These are phyloP conservation scores for Drosophila melanocephala DNA, from an alignment of 2,888 invertebrate species.

Conservation along the genomic window DNA sequence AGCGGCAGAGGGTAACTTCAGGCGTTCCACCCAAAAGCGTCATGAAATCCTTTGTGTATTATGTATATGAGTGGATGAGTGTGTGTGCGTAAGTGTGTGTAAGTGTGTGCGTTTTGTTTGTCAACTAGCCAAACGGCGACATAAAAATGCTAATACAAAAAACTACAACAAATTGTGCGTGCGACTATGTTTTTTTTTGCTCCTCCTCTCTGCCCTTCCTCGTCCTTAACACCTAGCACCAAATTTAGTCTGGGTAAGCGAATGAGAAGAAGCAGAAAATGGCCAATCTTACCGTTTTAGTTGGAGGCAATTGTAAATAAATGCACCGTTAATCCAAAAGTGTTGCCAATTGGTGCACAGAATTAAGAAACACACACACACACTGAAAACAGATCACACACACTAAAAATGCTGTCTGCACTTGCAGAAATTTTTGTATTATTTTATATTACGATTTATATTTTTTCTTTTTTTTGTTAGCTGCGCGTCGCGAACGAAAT, in stretches of 20 bases:
- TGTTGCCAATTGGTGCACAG: conserved; percentile 35
- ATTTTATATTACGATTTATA: conserved; percentile 60
- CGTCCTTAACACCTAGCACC: conserved; percentile 41
- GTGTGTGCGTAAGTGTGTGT: conserved; percentile 29
- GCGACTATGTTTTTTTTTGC: conserved; percentile 19
- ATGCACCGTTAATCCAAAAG: conserved; percentile 69
- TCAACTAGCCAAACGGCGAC: conserved; percentile 68
- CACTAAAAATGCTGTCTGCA: conserved; percentile 41
- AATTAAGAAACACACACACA: conserved; percentile 49
- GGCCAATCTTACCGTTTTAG: conserved; percentile 70
- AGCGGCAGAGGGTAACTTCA: conserved; percentile 60
- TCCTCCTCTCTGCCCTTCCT: background rate
- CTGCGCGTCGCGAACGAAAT: conserved; percentile 68
- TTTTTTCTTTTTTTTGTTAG: conserved; percentile 36
- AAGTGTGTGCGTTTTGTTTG: conserved; percentile 65
- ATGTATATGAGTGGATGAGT: conserved; percentile 26
- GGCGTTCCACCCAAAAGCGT: conserved; percentile 71
- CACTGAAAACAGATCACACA: conserved; percentile 47
- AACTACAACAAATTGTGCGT: conserved; percentile 73
- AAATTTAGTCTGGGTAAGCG: conserved; percentile 43
- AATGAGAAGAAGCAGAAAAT: conserved; percentile 15
- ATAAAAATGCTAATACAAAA: conserved; percentile 78
- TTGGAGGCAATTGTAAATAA: conserved; percentile 45
- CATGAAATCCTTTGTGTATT: conserved; percentile 76
- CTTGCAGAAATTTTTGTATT: conserved; percentile 50